Conservation (phyloP, 2,888 invertebrate genomes). For the Rhagophthalmus giganteus region DNA sequence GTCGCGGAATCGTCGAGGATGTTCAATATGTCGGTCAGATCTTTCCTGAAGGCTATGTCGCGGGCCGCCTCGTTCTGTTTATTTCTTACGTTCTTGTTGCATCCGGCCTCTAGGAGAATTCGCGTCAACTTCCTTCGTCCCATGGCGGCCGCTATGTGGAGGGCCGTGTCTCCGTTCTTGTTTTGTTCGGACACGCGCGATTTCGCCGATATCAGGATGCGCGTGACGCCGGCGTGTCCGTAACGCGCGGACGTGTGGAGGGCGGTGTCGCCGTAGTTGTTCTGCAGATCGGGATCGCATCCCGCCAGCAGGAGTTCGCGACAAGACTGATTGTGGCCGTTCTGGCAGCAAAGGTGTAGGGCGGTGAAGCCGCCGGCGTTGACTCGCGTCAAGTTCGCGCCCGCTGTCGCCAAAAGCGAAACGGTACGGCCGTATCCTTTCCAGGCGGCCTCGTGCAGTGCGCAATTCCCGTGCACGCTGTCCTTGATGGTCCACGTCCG, state of each 20-base stretch:
- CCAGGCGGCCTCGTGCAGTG: conserved; percentile 94
- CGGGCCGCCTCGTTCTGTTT: conserved; percentile 88
- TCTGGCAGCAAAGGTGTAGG: conserved; percentile 94
- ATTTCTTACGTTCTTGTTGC: conserved; percentile 71
- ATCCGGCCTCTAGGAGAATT: conserved; percentile 85
- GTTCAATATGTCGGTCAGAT: conserved; percentile 78
- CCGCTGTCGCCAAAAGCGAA: conserved; percentile 70
- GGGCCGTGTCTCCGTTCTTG: conserved; percentile 92
- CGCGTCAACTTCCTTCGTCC: conserved; percentile 87
- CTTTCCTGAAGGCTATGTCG: conserved; percentile 88
- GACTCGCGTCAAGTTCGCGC: conserved; percentile 65
- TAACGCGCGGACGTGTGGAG: conserved; percentile 93
- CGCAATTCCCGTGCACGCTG: conserved; percentile 88
- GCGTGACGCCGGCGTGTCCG: conserved; percentile 93
- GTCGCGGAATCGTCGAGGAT: conserved; percentile 65
- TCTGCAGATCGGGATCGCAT: conserved; percentile 85
- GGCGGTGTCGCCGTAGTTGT: conserved; percentile 94
- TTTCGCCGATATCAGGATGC: conserved; percentile 89
- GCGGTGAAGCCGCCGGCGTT: conserved; percentile 90
- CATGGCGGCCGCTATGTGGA: conserved; percentile 94
- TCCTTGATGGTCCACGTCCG: conserved; percentile 74
- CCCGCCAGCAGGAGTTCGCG: conserved; percentile 85
- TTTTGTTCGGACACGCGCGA: conserved; percentile 85
- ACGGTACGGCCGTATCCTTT: conserved; percentile 89
- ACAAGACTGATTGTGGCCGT: conserved; percentile 94